phyloP scores from a whole-genome alignment of 2,888 invertebrate species.

The Lasioglossum figueresi region DNA sequence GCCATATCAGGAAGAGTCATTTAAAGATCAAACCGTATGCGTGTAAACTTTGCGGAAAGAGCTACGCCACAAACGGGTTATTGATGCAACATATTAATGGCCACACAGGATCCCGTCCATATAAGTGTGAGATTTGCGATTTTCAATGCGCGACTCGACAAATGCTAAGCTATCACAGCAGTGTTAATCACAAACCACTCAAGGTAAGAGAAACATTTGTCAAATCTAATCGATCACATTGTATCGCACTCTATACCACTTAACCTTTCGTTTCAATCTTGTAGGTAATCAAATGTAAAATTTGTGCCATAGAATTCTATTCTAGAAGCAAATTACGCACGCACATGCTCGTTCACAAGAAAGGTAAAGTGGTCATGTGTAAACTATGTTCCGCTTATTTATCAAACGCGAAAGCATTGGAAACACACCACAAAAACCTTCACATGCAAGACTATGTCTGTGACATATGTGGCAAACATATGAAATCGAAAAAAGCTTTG shows the following conservation, averaged over 20 bases:
- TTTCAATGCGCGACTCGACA: slow-evolving; percentile 76
- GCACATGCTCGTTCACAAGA: slow-evolving; percentile 76
- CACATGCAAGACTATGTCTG: slow-evolving; percentile 76
- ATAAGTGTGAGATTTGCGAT: slow-evolving; percentile 71
- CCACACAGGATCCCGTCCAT: slow-evolving; percentile 77
- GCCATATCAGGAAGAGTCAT: slow-evolving; percentile 79
- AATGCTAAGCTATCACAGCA: slow-evolving; percentile 74
- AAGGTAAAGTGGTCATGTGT: slow-evolving; percentile 74
- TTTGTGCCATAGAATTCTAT: slow-evolving; percentile 75
- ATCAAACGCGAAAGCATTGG: slow-evolving; percentile 70
- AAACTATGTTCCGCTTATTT: slow-evolving; percentile 76
- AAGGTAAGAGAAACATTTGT: slow-evolving; percentile 65
- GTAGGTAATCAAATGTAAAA: slow-evolving; percentile 75
- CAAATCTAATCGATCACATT: not conserved
- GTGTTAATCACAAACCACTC: slow-evolving; percentile 71
- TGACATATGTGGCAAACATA: slow-evolving; percentile 71
- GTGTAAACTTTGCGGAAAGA: slow-evolving; percentile 75
- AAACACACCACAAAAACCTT: slow-evolving; percentile 72
- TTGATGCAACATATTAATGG: slow-evolving; percentile 77
- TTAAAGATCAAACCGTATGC: slow-evolving; percentile 78
- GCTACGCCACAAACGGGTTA: slow-evolving; percentile 73
- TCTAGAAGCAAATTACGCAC: slow-evolving; percentile 76
- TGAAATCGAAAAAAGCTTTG: slow-evolving; percentile 76
- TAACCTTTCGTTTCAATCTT: not conserved
- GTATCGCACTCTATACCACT: not conserved